phyloP scores from a whole-genome alignment of 2,888 invertebrate genomes.

The Cephus pulcher region DNA sequence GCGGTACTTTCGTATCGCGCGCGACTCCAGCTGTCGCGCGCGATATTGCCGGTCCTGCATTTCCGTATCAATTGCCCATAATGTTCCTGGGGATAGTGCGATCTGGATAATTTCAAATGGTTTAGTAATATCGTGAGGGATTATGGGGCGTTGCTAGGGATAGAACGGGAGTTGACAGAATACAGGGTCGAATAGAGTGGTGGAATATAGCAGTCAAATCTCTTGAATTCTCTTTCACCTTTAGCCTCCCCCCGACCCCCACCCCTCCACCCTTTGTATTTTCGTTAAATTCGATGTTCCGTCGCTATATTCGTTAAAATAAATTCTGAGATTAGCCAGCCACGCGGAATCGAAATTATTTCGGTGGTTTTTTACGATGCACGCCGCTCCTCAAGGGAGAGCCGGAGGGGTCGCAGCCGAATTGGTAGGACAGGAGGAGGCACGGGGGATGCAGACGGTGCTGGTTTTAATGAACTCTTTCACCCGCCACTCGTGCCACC shows the following conservation, averaged over 20 bases:
- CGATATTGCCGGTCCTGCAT: background rate
- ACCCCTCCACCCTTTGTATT: background rate
- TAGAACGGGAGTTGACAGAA: background rate
- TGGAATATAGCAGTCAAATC: background rate
- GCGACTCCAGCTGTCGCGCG: background rate
- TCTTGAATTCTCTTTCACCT: background rate
- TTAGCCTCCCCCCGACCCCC: background rate
- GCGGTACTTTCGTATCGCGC: background rate
- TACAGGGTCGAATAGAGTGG: background rate
- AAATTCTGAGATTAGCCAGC: slow-evolving; percentile 10
- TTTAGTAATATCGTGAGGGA: background rate
- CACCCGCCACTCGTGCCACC: slow-evolving; percentile 58
- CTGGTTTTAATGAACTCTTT: slow-evolving; percentile 63
- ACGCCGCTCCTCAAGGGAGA: slow-evolving; percentile 21
- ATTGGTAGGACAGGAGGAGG: slow-evolving; percentile 22
- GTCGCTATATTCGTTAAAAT: background rate
- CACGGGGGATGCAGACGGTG: slow-evolving; percentile 52
- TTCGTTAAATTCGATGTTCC: background rate
- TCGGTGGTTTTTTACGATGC: slow-evolving; percentile 5
- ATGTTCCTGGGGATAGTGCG: background rate
- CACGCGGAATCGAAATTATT: slow-evolving; percentile 16
- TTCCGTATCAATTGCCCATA: background rate
- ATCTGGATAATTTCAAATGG: background rate
- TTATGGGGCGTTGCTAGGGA: background rate
- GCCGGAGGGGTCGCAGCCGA: slow-evolving; percentile 34